Evolutionary conservation across 2,113 vertebrate species (phyloP), one percentile per base, ranked within the genome.

Genomic region (Aythya baeri): DNA sequence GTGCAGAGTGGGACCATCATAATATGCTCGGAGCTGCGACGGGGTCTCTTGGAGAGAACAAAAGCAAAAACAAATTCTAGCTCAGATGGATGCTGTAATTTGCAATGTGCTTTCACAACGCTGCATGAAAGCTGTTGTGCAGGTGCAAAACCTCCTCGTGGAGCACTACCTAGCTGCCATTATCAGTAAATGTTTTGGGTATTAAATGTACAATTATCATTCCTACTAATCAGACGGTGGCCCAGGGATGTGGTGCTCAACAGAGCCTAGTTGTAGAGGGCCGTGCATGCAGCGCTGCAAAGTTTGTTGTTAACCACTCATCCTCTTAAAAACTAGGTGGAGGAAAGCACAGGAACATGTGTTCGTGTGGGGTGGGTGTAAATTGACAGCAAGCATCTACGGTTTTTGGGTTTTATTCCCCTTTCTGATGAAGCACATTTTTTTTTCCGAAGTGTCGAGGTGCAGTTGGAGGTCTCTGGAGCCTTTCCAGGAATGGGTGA

Each of bases 341-440:
- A 74, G 54, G 61, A 57, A 18, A 52, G 54, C 55, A 6, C 7
- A 55, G 63, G 80, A 83, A 50, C 44, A 8, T 2, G 2, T 13
- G 11, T 34, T 41, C 11, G 0, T 21, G 1, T 22, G 57, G 21
- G 17, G 5, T 3, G 50, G 16, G 10, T 41, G 34, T 36, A 21
- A 21, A 4, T 41, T 2, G 0, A 6, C 36, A 67, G 17, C 2
- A 2, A 50, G 11, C 52, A 26, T 38, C 32, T 76, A 2, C 7
- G 12, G 12, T 58, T 52, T 9, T 12, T 11, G 70, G 54, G 34
- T 82, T 72, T 68, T 59, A n/a, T n/a, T n/a, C 12, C 50, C 50
- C 62, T 21, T 75, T 72, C n/a, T 21, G 18, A n/a, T 13, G 61
- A 52, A 91, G 62, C 62, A 29, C 52, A 26, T 23, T 55, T 34